These are phyloP conservation scores for Coracias cyanogaster DNA, from an alignment of 2,797 vertebrate species.

Conservation along the genomic window DNA sequence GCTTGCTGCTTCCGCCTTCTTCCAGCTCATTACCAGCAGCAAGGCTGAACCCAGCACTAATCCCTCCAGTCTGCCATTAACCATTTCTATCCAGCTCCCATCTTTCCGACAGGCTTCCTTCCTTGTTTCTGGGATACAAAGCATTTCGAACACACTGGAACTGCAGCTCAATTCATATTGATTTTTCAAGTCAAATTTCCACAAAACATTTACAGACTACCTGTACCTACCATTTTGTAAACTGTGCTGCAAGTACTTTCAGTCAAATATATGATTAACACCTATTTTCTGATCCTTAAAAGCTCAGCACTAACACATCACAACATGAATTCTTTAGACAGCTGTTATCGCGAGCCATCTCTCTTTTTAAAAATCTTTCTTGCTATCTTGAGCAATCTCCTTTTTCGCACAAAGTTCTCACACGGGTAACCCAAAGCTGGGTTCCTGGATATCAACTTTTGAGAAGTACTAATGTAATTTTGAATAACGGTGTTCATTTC, in stretches of 20 bases:
- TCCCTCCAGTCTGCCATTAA: not conserved
- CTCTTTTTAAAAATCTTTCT: not conserved
- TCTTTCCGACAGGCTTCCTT: fast-evolving
- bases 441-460: not conserved
- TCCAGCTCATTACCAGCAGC: conserved; percentile 33
- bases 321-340: not conserved
- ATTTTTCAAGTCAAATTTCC: not conserved
- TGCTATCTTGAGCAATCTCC: not conserved
- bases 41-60: not conserved
- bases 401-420: not conserved
- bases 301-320: not conserved
- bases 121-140: not conserved
- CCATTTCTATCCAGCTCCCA: not conserved
- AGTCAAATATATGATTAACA: not conserved
- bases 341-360: not conserved
- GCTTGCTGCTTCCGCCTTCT: conserved; percentile 1
- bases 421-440: not conserved
- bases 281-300: not conserved
- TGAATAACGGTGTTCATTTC: not conserved
- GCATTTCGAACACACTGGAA: not conserved
- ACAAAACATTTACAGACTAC: not conserved
- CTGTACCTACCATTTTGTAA: not conserved
- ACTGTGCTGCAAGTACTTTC: not conserved
- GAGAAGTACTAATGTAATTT: not conserved
- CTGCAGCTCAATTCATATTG: not conserved